These are phyloP conservation scores for Phylloscopus trochilus DNA, from an alignment of 2,113 vertebrate species.

Conservation along the genomic window DNA sequence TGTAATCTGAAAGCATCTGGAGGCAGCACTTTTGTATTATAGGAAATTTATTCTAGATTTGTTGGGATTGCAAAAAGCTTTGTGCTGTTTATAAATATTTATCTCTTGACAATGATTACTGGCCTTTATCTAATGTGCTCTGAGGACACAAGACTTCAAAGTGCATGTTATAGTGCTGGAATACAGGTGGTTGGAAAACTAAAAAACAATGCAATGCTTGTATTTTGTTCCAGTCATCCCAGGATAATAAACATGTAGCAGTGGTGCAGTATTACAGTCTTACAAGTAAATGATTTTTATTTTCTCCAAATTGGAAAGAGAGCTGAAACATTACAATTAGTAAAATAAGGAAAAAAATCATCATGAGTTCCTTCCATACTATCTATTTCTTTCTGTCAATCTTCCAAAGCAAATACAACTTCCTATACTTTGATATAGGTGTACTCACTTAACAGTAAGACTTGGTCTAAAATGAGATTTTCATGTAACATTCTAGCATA, in stretches of 20 bases:
- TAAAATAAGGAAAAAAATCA: background rate
- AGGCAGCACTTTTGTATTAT: constrained; percentile 7
- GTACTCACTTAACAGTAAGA: background rate
- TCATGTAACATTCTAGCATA: background rate
- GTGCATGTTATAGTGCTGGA: background rate
- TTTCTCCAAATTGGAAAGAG: background rate
- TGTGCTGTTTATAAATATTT: constrained; percentile 21
- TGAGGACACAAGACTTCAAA: background rate
- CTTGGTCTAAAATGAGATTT: background rate
- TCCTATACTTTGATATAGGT: background rate
- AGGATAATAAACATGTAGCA: background rate
- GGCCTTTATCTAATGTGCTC: background rate
- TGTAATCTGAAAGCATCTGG: constrained; percentile 43
- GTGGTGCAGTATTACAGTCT: background rate
- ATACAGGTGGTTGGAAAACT: background rate
- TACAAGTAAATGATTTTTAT: background rate
- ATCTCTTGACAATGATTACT: constrained; percentile 20
- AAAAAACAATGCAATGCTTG: background rate
- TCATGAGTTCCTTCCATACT: background rate
- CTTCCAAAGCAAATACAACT: background rate
- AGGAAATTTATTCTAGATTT: constrained; percentile 54
- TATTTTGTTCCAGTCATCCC: background rate
- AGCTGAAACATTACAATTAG: background rate
- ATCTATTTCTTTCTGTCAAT: background rate
- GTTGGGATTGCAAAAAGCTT: constrained; percentile 20